Evolutionary conservation across 2,888 invertebrate genomes (phyloP), one percentile per base, ranked within the genome.

Genomic region (Eupithecia subfuscata): DNA sequence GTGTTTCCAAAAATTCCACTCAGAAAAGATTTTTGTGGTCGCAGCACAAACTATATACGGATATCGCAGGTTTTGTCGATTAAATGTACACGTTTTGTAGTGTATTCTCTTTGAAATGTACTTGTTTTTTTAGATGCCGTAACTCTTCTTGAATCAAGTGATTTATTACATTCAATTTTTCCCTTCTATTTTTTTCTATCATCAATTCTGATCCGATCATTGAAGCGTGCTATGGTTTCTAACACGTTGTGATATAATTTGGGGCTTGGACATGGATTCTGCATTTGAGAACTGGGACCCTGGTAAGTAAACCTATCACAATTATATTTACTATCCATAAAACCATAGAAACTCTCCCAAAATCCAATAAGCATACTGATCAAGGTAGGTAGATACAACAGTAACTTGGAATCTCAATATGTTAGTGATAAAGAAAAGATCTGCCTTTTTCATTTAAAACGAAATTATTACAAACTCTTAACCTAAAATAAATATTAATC

Each of bases 241-340:
- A 64, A 69, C 64, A 67, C 79, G 60, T 64, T 11, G 22, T 71
- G 65, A 34, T 71, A 68, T 22, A 48, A 71, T 43, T 60, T 74
- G 56, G 76, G 75, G 52, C 73, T 73, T 85, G 82, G 88, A 85
- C 78, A 92, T 92, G 92, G 92, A 92, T 79, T 84, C 88, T 75
- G 79, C 90, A 60, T 82, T 90, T 78, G 92, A 92, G 80, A 92
- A 89, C 81, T 94, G 94, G 94, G 94, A 94, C 79, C 94, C 94
- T 85, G 91, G 94, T 93, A 85, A 75, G 88, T 85, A 22, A 34
- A 34, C 9, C 11, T 22, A n/a, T 56, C 52, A 11, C n/a, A 22
- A 56, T 11, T 9, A 22, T 56, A 48, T 48, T n/a, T 9, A 14
- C 56, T 37, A 25, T 12, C 60, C 25, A 25, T 12, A 25, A 60